phyloP scores from a whole-genome alignment of 2,113 vertebrate genomes.

The Pelmatolapia mariae region DNA sequence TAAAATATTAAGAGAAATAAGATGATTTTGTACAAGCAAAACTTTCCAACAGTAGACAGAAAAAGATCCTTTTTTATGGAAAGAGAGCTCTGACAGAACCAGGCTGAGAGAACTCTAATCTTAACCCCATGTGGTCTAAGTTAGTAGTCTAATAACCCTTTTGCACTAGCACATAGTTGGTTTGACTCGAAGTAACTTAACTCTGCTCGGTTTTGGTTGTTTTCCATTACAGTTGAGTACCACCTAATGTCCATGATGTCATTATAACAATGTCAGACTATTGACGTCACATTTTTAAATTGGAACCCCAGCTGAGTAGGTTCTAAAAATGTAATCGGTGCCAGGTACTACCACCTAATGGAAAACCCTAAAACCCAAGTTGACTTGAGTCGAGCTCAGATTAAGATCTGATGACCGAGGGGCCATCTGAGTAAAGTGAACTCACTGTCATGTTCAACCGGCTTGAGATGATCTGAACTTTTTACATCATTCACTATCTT shows the following conservation, averaged over 20 bases:
- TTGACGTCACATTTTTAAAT: too few relatives aligned
- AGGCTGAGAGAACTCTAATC: not conserved
- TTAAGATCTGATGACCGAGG: not conserved
- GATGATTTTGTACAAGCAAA: rapidly evolving
- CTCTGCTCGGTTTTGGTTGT: not conserved
- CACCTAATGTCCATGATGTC: not conserved
- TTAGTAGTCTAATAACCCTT: not conserved
- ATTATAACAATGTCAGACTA: not conserved
- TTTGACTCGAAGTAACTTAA: not conserved
- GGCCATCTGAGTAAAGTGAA: not conserved
- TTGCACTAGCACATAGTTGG: not conserved
- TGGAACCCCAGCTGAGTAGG: not conserved
- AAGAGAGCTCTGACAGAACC: not conserved
- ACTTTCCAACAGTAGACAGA: too few relatives aligned
- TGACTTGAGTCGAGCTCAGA: not conserved
- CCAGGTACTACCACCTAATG: too few relatives aligned
- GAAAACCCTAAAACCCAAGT: too few relatives aligned
- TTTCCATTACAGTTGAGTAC: not conserved
- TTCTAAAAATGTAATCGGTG: too few relatives aligned
- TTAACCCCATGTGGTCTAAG: not conserved
- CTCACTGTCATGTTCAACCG: not conserved
- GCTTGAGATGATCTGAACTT: not conserved
- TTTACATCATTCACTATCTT: not conserved
- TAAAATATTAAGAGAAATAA: not conserved
- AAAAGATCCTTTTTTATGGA: not conserved